Base-by-base conservation (phyloP, 2,888 invertebrate species). In the Allophyes oxyacanthae region DNA sequence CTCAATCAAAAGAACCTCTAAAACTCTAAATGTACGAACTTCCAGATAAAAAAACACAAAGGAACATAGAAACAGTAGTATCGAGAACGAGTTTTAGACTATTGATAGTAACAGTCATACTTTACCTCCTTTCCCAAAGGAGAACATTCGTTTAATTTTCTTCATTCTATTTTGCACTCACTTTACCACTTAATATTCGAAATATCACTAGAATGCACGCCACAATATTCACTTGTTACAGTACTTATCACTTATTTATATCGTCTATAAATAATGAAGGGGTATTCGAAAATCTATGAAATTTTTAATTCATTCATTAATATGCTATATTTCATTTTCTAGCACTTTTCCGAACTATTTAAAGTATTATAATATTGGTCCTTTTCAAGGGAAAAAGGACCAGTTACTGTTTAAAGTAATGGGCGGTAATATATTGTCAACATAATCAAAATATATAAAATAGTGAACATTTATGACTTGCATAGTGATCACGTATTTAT, bases 131-230 rank as follows among this genome's bases (percentile, higher is more conserved):
- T 88, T 92, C 33, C 91, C 88, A 41, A 82, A 77, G 0, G 91
- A 89, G 64, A 92, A 92, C 26, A 93, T 87, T 57, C 88, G 78
- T 76, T 89, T 93, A 15, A 94, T 86, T 70, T 81, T 91, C 88
- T 92, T 94, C 93, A 94, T 93, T 70, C 45, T 51, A 59, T 41
- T 49, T 45, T 52, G 57, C 61, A 73, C 55, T n/a, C n/a, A n/a
- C n/a, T n/a, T 48, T 46, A 6, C 1, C 28, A 28, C 28, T 8
- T 34, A 7, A 34, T 14, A 52, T 33, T 6, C 11, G 44, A 28
- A 36, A 53, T 32, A 15, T 37, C 38, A 53, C 46, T 32, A 0
- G 14, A 41, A 51, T 36, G 32, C 49, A 56, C 50, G 5, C 44
- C 37, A 67, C 34, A 30, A 33, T 11, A n/a, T 26, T 34, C 42